Conservation (phyloP, 2,797 vertebrate species). For the Luscinia luscinia region DNA sequence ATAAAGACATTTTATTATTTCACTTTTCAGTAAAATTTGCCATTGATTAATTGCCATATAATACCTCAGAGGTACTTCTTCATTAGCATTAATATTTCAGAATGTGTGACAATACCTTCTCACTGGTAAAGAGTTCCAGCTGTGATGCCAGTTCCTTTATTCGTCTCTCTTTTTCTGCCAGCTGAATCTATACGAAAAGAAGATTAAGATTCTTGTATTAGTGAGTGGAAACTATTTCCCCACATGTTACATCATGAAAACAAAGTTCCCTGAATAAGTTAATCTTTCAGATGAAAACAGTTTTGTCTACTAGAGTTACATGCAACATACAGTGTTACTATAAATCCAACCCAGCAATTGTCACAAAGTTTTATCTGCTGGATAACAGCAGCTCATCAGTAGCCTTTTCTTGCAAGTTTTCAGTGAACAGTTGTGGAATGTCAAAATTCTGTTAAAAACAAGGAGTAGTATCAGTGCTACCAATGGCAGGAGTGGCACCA, state of each 20-base stretch:
- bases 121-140: constrained; percentile 82
- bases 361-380: not conserved
- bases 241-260: not conserved
- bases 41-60: not conserved
- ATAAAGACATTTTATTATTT: not conserved
- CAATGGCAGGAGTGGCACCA: not conserved
- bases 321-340: not conserved
- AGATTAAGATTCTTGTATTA: not conserved
- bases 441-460: not conserved
- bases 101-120: constrained; percentile 81
- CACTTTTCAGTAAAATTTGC: not conserved
- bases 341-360: not conserved
- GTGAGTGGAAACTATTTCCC: not conserved
- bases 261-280: not conserved
- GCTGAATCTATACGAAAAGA: constrained; percentile 83
- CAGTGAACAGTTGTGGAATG: not conserved
- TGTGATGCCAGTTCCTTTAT: constrained; percentile 88
- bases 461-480: not conserved
- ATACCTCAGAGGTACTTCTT: not conserved
- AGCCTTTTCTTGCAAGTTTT: not conserved
- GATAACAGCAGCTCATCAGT: not conserved
- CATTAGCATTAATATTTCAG: not conserved
- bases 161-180: constrained; percentile 91
- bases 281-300: not conserved
- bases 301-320: not conserved